A percentile compares a stretch with the other conserved stretches of the same genome.
Evolutionary conservation across 1,140 invertebrate genomes (phyloP).

Genomic region (Drosophila gunungcola): DNA sequence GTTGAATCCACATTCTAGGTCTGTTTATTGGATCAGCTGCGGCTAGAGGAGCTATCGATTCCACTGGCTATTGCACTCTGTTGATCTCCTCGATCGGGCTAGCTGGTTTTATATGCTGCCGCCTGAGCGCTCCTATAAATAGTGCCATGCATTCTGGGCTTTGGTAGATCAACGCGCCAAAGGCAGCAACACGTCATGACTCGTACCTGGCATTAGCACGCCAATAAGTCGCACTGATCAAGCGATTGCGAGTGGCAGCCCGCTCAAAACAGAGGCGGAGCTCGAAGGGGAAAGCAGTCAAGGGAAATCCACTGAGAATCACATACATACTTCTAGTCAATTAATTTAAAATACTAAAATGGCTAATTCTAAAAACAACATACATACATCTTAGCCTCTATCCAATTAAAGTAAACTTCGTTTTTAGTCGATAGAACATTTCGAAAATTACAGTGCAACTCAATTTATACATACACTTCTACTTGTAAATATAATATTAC

Average conservation of each 20-base stretch:
- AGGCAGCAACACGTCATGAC: slow-evolving; percentile 7
- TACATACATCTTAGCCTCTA: too few relatives aligned
- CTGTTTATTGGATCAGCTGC: slow-evolving; percentile 42
- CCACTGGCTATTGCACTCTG: slow-evolving; percentile 56
- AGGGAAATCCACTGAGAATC: too few relatives aligned
- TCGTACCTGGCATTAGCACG: slow-evolving; percentile 4
- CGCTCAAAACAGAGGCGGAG: background rate
- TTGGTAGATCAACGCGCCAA: slow-evolving; percentile 7
- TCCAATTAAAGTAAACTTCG: background rate
- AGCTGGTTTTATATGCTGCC: slow-evolving; percentile 45
- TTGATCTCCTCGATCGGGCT: slow-evolving; percentile 14
- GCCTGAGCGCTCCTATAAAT: background rate
- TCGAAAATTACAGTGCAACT: too few relatives aligned
- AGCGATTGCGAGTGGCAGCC: background rate
- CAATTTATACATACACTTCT: too few relatives aligned
- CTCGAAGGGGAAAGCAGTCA: background rate
- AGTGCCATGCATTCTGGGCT: slow-evolving; percentile 12
- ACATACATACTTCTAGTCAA: background rate
- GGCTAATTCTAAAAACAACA: too few relatives aligned
- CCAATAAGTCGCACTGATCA: slow-evolving; percentile 12
- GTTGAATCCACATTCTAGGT: slow-evolving; percentile 34
- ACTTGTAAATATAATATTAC: too few relatives aligned
- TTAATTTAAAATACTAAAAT: background rate
- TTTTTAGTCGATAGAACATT: too few relatives aligned
- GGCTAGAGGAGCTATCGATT: slow-evolving; percentile 22